Evolutionary conservation across 2,113 vertebrate genomes (phyloP).

Genomic region (Rana temporaria): DNA sequence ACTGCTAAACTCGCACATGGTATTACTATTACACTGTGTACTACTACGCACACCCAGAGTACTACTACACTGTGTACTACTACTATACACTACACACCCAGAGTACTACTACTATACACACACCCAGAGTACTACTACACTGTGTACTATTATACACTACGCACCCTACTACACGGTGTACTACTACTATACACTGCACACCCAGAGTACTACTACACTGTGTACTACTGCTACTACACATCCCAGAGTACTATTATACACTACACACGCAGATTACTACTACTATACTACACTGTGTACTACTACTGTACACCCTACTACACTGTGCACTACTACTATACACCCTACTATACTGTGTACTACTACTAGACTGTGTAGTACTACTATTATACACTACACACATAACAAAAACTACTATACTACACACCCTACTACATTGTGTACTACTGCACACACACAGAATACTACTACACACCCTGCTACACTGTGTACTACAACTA

Average conservation of each 20-base stretch:
- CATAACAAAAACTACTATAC: too few species aligned
- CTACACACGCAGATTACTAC: too few species aligned
- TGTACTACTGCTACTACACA: neutral
- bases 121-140: too few species aligned
- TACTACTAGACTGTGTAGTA: too few species aligned
- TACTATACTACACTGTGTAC: constrained; percentile 2
- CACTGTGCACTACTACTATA: too few species aligned
- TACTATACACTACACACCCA: neutral
- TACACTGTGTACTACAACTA: too few species aligned
- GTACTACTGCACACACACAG: too few species aligned
- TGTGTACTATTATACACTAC: neutral
- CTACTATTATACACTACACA: too few species aligned
- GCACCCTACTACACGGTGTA: neutral
- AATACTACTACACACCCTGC: too few species aligned
- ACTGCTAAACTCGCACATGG: too few species aligned
- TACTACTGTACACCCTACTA: neutral
- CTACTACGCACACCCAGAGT: neutral
- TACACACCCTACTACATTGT: too few species aligned
- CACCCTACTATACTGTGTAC: neutral
- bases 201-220: too few species aligned
- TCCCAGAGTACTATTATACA: neutral
- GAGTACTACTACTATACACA: neutral
- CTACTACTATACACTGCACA: neutral
- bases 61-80: neutral
- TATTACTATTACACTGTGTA: neutral